These are phyloP conservation scores for Micrasema minimum DNA, from an alignment of 1,140 invertebrate species.

Conservation along the genomic window DNA sequence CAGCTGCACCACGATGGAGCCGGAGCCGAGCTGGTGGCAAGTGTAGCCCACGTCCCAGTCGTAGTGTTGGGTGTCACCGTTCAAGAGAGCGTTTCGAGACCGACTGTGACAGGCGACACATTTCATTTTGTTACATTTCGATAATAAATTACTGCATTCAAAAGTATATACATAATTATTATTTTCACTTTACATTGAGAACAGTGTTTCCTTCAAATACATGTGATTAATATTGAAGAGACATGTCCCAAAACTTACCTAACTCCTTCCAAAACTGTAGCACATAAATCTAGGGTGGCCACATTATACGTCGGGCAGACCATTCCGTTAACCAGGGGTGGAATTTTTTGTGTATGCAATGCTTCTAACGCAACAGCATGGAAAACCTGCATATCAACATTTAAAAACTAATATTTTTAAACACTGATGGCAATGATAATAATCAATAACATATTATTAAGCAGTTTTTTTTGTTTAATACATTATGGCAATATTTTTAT, in stretches of 20 bases:
- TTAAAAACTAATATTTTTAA: not conserved
- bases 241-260: conserved; percentile 65
- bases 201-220: no score
- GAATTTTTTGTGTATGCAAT: conserved; percentile 81
- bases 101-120: conserved; percentile 78
- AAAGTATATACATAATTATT: no score
- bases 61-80: conserved; percentile 94
- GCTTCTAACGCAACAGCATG: conserved; percentile 94
- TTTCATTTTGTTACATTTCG: no score
- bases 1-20: conserved; percentile 93
- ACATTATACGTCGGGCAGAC: conserved; percentile 90
- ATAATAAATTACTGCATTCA: no score
- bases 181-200: no score
- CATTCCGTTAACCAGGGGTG: conserved; percentile 82
- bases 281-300: conserved; percentile 87
- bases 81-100: conserved; percentile 92
- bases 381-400: conserved; percentile 76
- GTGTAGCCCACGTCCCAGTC: conserved; percentile 99
- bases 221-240: no score
- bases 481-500: no score
- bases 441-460: no score
- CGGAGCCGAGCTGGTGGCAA: conserved; percentile 97
- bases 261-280: conserved; percentile 94
- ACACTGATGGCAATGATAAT: no score
- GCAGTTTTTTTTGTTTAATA: no score